phyloP scores from a whole-genome alignment of 2,797 vertebrate species.

The Hydrocynus forskahlii region DNA sequence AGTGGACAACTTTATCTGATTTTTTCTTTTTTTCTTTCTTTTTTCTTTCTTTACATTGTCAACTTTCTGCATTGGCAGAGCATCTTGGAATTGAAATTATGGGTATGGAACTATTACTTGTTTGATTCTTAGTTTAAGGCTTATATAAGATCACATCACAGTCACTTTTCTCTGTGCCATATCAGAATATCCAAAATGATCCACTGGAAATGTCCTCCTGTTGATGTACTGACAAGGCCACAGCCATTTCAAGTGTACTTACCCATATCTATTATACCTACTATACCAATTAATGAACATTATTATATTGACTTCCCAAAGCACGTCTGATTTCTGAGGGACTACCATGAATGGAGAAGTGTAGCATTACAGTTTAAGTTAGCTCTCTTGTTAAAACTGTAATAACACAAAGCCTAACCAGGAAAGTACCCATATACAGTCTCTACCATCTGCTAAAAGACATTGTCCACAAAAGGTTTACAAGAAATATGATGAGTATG shows the following conservation, averaged over 20 bases:
- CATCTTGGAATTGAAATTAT: constrained; percentile 86
- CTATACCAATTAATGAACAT: neutral
- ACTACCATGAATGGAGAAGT: neutral
- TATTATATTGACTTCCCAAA: neutral
- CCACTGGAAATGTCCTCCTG: constrained; percentile 17
- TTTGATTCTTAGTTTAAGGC: constrained; percentile 74
- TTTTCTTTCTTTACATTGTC: constrained; percentile 77
- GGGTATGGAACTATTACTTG: constrained; percentile 84
- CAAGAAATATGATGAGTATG: neutral
- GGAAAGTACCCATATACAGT: constrained; percentile 16
- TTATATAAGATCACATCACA: constrained; percentile 76
- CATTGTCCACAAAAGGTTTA: constrained; percentile 7
- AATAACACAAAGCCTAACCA: neutral
- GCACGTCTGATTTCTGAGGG: neutral
- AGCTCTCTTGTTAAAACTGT: constrained; percentile 1
- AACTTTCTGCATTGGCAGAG: constrained; percentile 84
- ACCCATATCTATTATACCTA: neutral
- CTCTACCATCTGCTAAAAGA: constrained; percentile 24
- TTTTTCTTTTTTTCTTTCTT: constrained; percentile 66
- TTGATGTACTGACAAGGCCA: constrained; percentile 9
- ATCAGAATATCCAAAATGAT: constrained; percentile 34
- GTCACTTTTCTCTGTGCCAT: constrained; percentile 75
- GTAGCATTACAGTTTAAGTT: neutral
- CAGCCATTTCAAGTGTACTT: neutral
- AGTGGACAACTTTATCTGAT: constrained; percentile 76